Percentiles rank a stretch among this genome's conserved stretches.
Evolutionary conservation across 2,888 invertebrate species (phyloP).

Genomic region (Apodemia duryi): DNA sequence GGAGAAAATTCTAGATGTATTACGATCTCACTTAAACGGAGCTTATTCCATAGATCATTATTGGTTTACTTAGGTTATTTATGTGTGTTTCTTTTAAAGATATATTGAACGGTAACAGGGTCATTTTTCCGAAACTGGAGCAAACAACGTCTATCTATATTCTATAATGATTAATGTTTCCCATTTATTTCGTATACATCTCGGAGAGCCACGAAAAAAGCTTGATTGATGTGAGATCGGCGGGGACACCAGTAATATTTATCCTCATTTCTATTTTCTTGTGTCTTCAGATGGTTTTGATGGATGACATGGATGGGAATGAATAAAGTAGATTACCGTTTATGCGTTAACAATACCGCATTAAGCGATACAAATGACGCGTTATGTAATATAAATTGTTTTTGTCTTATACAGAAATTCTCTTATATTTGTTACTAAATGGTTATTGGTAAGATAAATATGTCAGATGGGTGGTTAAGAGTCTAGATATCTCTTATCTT

Average conservation of each 20-base stretch:
- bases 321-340: constrained; percentile 1
- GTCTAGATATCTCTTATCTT: too few relatives aligned
- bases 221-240: constrained; percentile 65
- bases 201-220: constrained; percentile 48
- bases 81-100: background rate
- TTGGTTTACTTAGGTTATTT: background rate
- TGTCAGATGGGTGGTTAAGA: background rate
- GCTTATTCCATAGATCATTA: background rate
- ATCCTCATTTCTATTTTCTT: constrained; percentile 39
- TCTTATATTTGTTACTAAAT: background rate
- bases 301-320: constrained; percentile 31
- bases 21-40: too few relatives aligned
- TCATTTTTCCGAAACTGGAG: constrained; percentile 45
- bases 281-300: constrained; percentile 36
- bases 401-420: too few relatives aligned
- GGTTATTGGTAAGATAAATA: background rate
- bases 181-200: constrained; percentile 58
- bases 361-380: background rate
- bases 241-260: constrained; percentile 51
- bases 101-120: constrained; percentile 40
- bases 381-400: too few relatives aligned
- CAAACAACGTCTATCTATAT: constrained; percentile 61
- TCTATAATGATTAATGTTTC: constrained; percentile 68
- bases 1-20: too few relatives aligned
- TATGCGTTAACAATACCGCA: background rate